These are phyloP conservation scores for Rousettus leschenaultii DNA, from an alignment of 2,113 vertebrate genomes.

Conservation along the genomic window DNA sequence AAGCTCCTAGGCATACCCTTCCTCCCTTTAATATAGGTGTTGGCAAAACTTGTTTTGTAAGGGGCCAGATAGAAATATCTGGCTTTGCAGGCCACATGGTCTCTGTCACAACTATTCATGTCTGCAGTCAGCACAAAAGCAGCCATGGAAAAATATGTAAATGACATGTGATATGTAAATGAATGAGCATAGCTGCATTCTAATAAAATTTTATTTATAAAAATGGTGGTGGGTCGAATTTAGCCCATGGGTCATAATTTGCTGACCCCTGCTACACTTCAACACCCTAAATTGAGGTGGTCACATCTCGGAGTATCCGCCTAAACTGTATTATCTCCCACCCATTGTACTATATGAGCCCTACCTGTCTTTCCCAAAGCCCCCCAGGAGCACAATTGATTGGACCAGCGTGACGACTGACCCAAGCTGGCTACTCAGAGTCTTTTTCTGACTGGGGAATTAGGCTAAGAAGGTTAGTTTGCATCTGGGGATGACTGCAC, in stretches of 20 bases:
- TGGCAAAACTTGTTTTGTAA: not conserved
- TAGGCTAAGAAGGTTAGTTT: not conserved
- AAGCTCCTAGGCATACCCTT: not conserved
- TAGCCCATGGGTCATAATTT: not conserved
- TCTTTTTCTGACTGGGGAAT: not conserved
- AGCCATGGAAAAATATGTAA: rapidly evolving
- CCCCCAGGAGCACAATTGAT: not conserved
- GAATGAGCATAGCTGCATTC: not conserved
- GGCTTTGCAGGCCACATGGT: not conserved
- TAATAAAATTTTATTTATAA: not conserved
- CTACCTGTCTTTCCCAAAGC: not conserved
- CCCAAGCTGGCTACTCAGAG: not conserved
- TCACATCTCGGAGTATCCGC: not conserved
- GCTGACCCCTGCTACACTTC: not conserved
- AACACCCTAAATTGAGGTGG: not conserved
- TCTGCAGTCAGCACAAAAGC: not conserved
- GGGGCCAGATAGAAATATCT: not conserved
- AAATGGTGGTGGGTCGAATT: not conserved
- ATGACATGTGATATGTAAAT: too few species aligned
- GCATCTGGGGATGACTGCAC: not conserved
- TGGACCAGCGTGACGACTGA: not conserved
- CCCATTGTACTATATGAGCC: not conserved
- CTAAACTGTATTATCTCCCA: not conserved
- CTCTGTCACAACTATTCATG: not conserved
- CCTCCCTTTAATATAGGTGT: rapidly evolving